Evolutionary conservation across 2,888 invertebrate species (phyloP), one percentile per base, ranked within the genome.

Genomic region (Drosophila kanekoi): DNA sequence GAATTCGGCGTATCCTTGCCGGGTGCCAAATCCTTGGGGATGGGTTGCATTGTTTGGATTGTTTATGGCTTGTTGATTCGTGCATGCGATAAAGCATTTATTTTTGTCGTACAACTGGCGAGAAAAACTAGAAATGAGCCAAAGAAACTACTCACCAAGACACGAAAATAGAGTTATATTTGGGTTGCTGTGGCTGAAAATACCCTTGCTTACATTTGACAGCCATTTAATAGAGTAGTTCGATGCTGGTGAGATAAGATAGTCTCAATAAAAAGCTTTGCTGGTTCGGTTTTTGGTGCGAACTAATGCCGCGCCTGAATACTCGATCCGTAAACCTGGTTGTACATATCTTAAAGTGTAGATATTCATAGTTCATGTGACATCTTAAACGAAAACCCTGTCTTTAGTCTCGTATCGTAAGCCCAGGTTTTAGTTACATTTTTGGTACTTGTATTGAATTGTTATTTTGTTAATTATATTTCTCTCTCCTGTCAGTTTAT

Each of bases 41-140:
- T 43, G 48, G 43, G 48, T 58, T 73, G 56, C 51, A 54, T 76
- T 59, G 51, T 64, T 74, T 68, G 76, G 63, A 75, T 81, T 75
- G 77, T 83, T 87, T 79, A 87, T 81, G 84, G 85, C 74, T 69
- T 76, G 75, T 84, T 89, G 89, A 76, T 76, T 76, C 81, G 73
- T 66, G 66, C 73, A 83, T 74, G 74, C 63, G 70, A 82, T 78
- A 82, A 77, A 72, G 60, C 78, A 86, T 80, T 82, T 75, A 78
- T 70, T 72, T 71, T 65, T 72, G 69, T 84, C 84, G n/a, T 14
- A 35, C 18, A 65, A 58, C 54, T 68, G 47, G 16, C 58, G 48
- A 33, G 11, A 14, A 33, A 16, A 35, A 37, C 45, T 33, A 48
- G 4, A 56, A 43, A 58, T 51, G 48, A 38, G 32, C 14, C 16